These are phyloP conservation scores for Melinaea marsaeus DNA, from an alignment of 2,888 invertebrate genomes.

Conservation along the genomic window DNA sequence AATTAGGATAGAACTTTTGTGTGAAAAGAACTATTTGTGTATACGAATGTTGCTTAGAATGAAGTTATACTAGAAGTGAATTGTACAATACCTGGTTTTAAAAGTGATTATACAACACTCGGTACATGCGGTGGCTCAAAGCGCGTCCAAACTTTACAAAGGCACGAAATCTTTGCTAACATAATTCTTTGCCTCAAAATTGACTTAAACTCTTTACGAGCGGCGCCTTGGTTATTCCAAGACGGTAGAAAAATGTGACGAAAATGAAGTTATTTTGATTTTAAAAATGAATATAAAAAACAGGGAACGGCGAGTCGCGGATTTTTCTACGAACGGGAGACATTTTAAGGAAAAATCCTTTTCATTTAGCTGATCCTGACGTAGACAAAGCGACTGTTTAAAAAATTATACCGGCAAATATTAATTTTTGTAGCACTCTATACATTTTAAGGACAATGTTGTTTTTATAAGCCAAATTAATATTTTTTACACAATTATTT, in stretches of 20 bases:
- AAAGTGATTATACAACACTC: conserved; percentile 26
- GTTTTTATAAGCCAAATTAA: conserved; percentile 8
- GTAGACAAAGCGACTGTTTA: conserved; percentile 43
- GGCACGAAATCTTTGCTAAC: conserved; percentile 53
- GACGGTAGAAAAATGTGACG: conserved; percentile 61
- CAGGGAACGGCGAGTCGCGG: conserved; percentile 40
- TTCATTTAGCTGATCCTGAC: conserved; percentile 62
- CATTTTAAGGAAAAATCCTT: conserved; percentile 54
- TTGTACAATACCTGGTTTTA: conserved; percentile 20
- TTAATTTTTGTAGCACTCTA: conserved; percentile 9
- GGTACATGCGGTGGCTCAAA: conserved; percentile 26
- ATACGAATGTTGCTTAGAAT: conserved; percentile 7
- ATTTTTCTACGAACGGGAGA: conserved; percentile 43
- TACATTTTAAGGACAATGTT: conserved; percentile 5
- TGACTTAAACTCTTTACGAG: conserved; percentile 66
- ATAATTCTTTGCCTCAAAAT: conserved; percentile 59
- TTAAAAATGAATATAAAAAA: conserved; percentile 69
- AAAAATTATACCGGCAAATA: conserved; percentile 39
- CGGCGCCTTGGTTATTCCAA: conserved; percentile 66
- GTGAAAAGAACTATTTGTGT: no score
- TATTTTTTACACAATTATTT: neutral
- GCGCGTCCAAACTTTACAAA: conserved; percentile 53
- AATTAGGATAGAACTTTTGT: no score
- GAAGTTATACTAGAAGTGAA: neutral
- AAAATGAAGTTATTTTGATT: conserved; percentile 73